Evolutionary conservation across 2,113 vertebrate species (phyloP).

Genomic region (Scartelaos histophorus): DNA sequence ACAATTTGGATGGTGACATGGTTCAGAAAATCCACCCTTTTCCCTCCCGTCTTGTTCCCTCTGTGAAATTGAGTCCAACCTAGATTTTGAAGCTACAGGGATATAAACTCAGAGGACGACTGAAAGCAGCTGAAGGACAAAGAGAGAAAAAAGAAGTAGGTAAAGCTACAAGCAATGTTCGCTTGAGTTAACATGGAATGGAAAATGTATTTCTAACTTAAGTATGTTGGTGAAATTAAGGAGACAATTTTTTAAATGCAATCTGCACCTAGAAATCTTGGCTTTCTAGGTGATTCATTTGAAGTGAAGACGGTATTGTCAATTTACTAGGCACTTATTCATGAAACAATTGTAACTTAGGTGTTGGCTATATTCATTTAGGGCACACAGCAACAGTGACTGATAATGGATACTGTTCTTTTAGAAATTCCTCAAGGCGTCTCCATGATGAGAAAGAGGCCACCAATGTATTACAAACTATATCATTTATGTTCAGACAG

Average conservation of each 20-base stretch:
- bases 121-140: conserved; percentile 71
- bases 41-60: conserved; percentile 32
- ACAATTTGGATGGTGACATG: conserved; percentile 27
- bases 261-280: neutral
- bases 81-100: conserved; percentile 67
- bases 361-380: neutral
- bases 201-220: neutral
- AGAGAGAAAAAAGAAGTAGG: conserved; percentile 24
- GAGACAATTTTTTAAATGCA: conserved; percentile 15
- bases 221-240: conserved; percentile 12
- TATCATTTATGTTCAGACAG: conserved; percentile 44
- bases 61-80: conserved; percentile 69
- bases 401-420: conserved; percentile 34
- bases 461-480: conserved; percentile 44
- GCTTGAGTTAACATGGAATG: conserved; percentile 23
- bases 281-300: no score
- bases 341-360: neutral
- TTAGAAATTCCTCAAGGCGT: conserved; percentile 33
- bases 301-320: no score
- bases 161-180: conserved; percentile 45
- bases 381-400: conserved; percentile 26
- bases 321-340: no score
- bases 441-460: conserved; percentile 42
- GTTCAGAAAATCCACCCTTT: conserved; percentile 33
- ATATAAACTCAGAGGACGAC: conserved; percentile 64